Base-by-base conservation (phyloP, 1,140 invertebrate genomes). In the Andricus grossulariae region DNA sequence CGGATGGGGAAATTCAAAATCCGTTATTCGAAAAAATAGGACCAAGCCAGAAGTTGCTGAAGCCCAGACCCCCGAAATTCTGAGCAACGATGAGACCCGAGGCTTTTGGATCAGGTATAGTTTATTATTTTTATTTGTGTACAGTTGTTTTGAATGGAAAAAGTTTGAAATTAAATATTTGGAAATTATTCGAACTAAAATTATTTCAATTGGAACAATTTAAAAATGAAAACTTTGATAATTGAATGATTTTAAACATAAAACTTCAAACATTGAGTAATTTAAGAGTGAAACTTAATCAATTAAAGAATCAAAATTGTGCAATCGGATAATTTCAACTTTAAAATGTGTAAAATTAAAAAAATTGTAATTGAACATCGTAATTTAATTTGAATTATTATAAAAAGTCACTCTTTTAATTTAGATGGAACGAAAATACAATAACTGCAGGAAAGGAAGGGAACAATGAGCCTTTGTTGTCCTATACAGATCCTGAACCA, bases 1-100 rank as follows among this genome's bases (percentile, higher is more conserved):
- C 32, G 96, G 96, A 72, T 97, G 96, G 96, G 92, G 93, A 11
- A 97, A 97, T 86, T 91, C 92, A 71, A 97, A 97, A 90, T 96
- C 95, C n/a, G 95, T 96, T 0, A 95, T 97, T 83, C 94, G 96
- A 73, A 94, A 94, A 84, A 96, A 97, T 87, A 93, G 94, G 78
- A 92, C 93, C 4, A 96, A 96, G 86, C 96, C 96, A 7, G 96
- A 97, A 60, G 94, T 95, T 77, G 94, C 93, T 12, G 94, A 96
- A 87, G 93, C 92, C 10, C 93, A 94, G 18, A 96, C 95, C 4
- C 94, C 95, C 0, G 92, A 91, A 50, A 94, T 96, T 80, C 87
- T 97, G 51, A 94, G 93, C 84, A 91, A 83, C 3, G 93, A 94
- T 50, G 96, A 97, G 85, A 95, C 93, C 88, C 94, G 95, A 71